Evolutionary conservation across 2,113 vertebrate species (phyloP).

Genomic region (Motacilla tschutschensis): DNA sequence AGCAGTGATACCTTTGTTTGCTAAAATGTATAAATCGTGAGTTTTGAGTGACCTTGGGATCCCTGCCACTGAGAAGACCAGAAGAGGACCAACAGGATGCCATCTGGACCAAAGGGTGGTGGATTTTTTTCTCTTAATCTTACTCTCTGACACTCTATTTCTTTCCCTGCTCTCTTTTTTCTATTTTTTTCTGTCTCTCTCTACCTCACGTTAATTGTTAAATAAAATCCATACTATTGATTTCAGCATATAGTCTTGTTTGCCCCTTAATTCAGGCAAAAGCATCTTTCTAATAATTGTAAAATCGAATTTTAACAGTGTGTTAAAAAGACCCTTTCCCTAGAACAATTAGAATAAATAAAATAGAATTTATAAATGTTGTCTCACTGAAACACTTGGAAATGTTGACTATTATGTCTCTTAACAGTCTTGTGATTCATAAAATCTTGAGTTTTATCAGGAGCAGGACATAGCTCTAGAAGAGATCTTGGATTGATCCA

Average conservation of each 20-base stretch:
- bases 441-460: background rate
- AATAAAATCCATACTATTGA: background rate
- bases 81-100: accelerated
- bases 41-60: background rate
- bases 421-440: background rate
- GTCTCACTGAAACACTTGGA: background rate
- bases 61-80: background rate
- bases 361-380: background rate
- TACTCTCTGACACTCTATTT: background rate
- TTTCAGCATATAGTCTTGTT: background rate
- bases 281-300: background rate
- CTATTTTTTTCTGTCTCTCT: background rate
- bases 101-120: too few relatives aligned
- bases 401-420: background rate
- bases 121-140: background rate
- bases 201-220: background rate
- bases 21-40: background rate
- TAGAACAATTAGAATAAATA: background rate
- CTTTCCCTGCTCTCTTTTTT: background rate
- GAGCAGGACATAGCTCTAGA: background rate
- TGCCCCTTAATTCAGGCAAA: background rate
- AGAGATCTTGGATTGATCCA: background rate
- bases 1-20: background rate
- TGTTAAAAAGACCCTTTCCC: background rate
- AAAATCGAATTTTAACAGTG: background rate